Conservation (phyloP, 92 coral and sea anemone species). For the Desmophyllum pertusum region DNA sequence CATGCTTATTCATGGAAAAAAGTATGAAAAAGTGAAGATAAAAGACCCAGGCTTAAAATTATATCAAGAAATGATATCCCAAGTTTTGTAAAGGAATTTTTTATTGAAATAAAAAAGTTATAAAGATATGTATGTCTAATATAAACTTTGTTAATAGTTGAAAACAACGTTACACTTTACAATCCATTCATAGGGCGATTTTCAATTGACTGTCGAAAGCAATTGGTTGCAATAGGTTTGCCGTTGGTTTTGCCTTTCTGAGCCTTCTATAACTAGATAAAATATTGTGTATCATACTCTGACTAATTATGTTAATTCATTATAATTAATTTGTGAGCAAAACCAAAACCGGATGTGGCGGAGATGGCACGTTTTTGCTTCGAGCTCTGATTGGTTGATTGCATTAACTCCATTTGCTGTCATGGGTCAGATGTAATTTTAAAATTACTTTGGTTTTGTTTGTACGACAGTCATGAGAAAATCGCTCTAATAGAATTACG, state of each 20-base stretch:
- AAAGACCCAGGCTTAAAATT: no score
- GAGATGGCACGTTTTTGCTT: not conserved
- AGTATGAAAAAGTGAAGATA: no score
- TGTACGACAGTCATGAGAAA: not conserved
- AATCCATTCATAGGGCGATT: not conserved
- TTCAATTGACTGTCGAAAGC: not conserved
- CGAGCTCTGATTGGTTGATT: not conserved
- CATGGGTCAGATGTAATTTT: not conserved
- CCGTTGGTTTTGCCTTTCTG: no score
- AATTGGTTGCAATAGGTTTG: no score
- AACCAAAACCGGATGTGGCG: no score
- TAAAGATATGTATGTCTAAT: constrained; percentile 22
- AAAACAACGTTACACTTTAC: constrained; percentile 9
- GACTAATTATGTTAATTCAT: no score
- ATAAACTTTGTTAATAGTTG: constrained; percentile 34
- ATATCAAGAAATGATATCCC: no score
- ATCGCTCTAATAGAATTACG: not conserved
- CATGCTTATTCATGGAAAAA: no score
- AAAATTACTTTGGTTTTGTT: not conserved
- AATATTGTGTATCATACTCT: no score
- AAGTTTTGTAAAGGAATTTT: not conserved
- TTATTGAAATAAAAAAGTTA: constrained; percentile 24
- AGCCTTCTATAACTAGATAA: no score
- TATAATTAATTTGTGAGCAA: no score
- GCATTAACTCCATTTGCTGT: not conserved